Conservation (phyloP, 2,888 invertebrate genomes). For the Zele albiditarsus region DNA sequence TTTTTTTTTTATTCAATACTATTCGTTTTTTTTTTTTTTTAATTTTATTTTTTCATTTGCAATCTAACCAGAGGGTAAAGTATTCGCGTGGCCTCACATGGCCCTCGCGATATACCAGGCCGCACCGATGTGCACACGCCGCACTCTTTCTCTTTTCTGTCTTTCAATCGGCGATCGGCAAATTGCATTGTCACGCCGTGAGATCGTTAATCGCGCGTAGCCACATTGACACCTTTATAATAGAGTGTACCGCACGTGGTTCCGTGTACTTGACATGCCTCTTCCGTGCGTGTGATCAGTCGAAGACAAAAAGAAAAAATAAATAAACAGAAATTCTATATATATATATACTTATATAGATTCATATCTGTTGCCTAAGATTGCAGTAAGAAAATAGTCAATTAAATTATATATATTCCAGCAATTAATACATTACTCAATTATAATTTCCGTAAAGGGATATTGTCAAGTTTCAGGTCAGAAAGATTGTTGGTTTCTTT, state of each 20-base stretch:
- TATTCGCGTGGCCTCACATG: background rate
- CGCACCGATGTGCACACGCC: background rate
- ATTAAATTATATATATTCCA: no score
- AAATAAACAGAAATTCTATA: background rate
- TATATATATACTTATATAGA: background rate
- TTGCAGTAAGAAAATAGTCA: no score
- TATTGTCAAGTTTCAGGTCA: no score
- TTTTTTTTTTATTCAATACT: background rate
- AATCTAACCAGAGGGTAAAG: no score
- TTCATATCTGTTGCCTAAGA: no score
- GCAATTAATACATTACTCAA: no score
- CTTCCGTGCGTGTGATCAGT: slow-evolving; percentile 57
- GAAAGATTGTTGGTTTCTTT: no score
- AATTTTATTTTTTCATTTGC: background rate
- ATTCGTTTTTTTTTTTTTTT: background rate
- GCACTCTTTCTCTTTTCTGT: slow-evolving; percentile 7
- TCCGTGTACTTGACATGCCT: slow-evolving; percentile 67
- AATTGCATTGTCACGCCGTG: slow-evolving; percentile 61
- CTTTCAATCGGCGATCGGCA: slow-evolving; percentile 45
- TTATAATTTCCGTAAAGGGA: no score
- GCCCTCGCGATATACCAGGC: background rate
- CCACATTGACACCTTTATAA: slow-evolving; percentile 62
- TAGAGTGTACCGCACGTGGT: slow-evolving; percentile 51
- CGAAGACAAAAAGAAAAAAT: slow-evolving; percentile 36
- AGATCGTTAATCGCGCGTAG: slow-evolving; percentile 58